Percentiles rank a stretch among this genome's conserved stretches.
These are phyloP conservation scores for Gari tellinella DNA, from an alignment of 2,888 invertebrate species.

Conservation along the genomic window DNA sequence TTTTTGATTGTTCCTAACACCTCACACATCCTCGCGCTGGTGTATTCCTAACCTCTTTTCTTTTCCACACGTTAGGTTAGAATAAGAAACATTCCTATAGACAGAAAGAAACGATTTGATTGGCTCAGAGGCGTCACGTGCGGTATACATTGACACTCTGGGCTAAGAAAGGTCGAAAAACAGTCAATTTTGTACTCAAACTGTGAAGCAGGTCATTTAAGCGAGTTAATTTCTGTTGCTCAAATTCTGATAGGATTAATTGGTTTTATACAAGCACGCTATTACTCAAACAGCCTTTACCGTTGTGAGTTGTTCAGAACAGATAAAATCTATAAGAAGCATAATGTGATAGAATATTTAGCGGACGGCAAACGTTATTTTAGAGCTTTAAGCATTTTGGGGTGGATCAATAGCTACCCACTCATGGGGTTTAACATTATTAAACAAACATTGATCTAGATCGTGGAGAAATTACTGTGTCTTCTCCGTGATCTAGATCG, in stretches of 20 bases:
- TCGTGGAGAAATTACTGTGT: too few species aligned
- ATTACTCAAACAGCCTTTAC: too few species aligned
- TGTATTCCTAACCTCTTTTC: slow-evolving; percentile 56
- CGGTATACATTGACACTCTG: slow-evolving; percentile 60
- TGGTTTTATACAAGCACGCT: neutral
- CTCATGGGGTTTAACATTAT: too few species aligned
- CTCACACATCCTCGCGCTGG: slow-evolving; percentile 40
- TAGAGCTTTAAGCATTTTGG: too few species aligned
- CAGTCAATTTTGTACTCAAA: slow-evolving; percentile 18
- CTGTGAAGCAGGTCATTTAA: too few species aligned
- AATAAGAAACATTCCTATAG: slow-evolving; percentile 64
- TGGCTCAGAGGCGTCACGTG: slow-evolving; percentile 60
- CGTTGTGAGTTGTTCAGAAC: too few species aligned
- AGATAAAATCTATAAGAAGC: too few species aligned
- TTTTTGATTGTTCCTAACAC: slow-evolving; percentile 10
- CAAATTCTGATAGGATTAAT: neutral
- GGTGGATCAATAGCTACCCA: too few species aligned
- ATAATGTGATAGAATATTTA: too few species aligned
- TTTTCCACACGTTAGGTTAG: slow-evolving; percentile 59
- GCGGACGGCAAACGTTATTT: too few species aligned
- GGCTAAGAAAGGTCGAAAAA: slow-evolving; percentile 54
- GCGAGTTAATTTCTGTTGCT: neutral
- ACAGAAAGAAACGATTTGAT: slow-evolving; percentile 46
- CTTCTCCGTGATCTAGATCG: too few species aligned
- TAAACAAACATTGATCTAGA: too few species aligned